A percentile compares a stretch with the other conserved stretches of the same genome.
Conservation (phyloP, 2,113 vertebrate species). For the Apaloderma vittatum region DNA sequence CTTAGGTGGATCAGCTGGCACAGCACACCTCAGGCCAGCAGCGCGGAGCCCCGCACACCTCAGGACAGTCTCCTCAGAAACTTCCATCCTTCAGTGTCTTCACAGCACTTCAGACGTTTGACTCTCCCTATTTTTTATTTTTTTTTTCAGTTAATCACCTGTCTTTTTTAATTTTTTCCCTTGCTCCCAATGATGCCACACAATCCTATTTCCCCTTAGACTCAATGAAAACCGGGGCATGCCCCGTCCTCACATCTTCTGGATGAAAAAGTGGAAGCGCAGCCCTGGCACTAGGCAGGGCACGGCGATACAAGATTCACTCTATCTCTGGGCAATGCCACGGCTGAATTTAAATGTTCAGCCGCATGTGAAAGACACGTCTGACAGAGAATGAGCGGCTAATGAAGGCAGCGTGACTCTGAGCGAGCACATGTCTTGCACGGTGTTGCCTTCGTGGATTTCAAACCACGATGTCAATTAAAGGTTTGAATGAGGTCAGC, state of each 20-base stretch:
- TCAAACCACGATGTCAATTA: neutral
- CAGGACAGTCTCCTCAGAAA: neutral
- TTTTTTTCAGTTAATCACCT: neutral
- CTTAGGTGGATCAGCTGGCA: neutral
- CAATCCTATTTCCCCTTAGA: neutral
- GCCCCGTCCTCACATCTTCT: neutral
- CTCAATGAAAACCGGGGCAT: neutral
- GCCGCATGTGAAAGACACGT: neutral
- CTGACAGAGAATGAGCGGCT: neutral
- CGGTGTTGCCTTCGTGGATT: neutral
- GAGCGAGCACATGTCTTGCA: neutral
- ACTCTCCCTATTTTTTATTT: neutral
- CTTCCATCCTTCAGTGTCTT: too few relatives aligned
- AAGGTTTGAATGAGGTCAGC: slow-evolving; percentile 9
- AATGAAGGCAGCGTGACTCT: neutral
- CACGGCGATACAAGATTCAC: neutral
- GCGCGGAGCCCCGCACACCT: neutral
- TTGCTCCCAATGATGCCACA: neutral
- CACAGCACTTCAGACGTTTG: neutral
- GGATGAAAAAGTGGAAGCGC: neutral
- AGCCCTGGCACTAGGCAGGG: neutral
- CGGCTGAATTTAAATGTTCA: neutral
- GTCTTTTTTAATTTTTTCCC: neutral
- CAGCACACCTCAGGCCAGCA: neutral
- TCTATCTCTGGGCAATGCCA: neutral